These are phyloP conservation scores for Calliphora vomitoria DNA, from an alignment of 2,888 invertebrate genomes.

Conservation along the genomic window DNA sequence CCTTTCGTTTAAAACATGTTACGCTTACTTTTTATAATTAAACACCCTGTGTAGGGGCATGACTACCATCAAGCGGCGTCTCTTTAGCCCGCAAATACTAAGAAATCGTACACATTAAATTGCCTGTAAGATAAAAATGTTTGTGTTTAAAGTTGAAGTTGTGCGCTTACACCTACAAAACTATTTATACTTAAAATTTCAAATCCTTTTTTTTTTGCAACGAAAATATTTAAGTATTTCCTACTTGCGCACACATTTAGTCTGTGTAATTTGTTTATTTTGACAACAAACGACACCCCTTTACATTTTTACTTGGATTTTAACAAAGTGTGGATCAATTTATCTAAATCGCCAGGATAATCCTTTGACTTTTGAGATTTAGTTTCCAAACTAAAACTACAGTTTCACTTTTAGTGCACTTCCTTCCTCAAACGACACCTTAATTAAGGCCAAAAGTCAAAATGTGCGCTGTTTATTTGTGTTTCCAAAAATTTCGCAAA, in stretches of 20 bases:
- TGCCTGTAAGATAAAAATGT: not conserved
- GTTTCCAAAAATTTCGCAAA: conserved; percentile 1
- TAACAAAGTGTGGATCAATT: conserved; percentile 7
- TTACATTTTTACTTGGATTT: not conserved
- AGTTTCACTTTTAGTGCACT: not conserved
- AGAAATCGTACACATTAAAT: not conserved
- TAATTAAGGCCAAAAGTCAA: conserved; percentile 55
- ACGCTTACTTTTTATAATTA: conserved; percentile 61
- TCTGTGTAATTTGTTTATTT: conserved; percentile 64
- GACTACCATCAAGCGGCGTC: conserved; percentile 4
- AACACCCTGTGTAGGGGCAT: conserved; percentile 8
- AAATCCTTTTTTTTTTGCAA: not conserved
- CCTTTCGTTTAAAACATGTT: conserved; percentile 45
- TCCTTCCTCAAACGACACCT: not conserved
- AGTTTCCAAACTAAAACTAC: not conserved
- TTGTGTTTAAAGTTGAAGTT: not conserved
- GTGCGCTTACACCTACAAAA: conserved; percentile 16
- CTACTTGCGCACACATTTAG: conserved; percentile 14
- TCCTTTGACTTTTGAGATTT: conserved; percentile 62
- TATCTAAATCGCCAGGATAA: conserved; percentile 46
- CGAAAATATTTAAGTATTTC: not conserved
- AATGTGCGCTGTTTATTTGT: conserved; percentile 17
- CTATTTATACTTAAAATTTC: not conserved
- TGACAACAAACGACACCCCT: conserved; percentile 70
- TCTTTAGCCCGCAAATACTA: not conserved